Evolutionary conservation across 2,113 vertebrate species (phyloP).

Genomic region (Sceloporus tristichus): DNA sequence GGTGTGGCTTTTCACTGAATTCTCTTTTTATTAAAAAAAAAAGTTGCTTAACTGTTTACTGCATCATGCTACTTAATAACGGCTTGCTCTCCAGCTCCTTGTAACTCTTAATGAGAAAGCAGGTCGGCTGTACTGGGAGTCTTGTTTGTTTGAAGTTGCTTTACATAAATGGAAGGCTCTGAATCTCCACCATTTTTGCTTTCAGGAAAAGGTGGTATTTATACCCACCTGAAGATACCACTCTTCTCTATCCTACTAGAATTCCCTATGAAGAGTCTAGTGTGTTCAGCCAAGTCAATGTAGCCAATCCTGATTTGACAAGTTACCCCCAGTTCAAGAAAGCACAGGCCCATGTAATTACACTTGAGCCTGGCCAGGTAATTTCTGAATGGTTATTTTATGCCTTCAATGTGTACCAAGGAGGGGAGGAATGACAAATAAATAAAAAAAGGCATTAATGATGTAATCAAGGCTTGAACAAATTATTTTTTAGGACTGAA

Average conservation of each 20-base stretch:
- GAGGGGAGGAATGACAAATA: neutral
- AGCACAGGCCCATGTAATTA: slow-evolving; percentile 81
- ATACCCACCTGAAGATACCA: slow-evolving; percentile 91
- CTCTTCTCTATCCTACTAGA: slow-evolving; percentile 91
- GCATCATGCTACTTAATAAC: neutral
- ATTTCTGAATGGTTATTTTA: neutral
- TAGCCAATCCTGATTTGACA: slow-evolving; percentile 86
- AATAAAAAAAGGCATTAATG: slow-evolving; percentile 1
- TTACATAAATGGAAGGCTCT: slow-evolving; percentile 45
- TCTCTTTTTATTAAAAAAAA: neutral
- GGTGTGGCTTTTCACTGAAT: neutral
- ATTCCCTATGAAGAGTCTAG: slow-evolving; percentile 99
- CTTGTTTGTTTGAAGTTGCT: slow-evolving; percentile 58
- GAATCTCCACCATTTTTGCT: slow-evolving; percentile 65
- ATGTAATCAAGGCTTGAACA: too few relatives aligned
- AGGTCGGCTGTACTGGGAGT: slow-evolving; percentile 70
- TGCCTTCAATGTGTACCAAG: neutral
- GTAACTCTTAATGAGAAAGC: slow-evolving; percentile 59
- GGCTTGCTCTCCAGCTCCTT: slow-evolving; percentile 61
- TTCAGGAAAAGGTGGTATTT: slow-evolving; percentile 95
- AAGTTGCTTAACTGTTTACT: neutral
- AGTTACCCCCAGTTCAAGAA: slow-evolving; percentile 83
- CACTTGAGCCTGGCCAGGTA: slow-evolving; percentile 94
- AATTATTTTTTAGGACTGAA: too few relatives aligned
- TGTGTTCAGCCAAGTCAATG: slow-evolving; percentile 91